Base-by-base conservation (phyloP, 2,888 invertebrate species). In the Stenurella melanura region DNA sequence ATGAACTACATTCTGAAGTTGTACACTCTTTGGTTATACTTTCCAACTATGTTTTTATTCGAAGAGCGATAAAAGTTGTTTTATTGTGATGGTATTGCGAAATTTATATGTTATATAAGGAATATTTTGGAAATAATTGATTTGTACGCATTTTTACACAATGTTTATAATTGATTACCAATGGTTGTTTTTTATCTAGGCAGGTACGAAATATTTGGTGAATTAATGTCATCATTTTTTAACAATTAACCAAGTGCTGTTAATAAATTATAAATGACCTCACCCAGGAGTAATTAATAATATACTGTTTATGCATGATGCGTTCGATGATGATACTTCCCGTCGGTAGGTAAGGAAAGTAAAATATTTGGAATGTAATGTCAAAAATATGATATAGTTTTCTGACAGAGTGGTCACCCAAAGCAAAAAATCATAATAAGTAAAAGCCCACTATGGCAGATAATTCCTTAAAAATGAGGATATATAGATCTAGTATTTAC, bases 61-160 rank as follows among this genome's bases (percentile, higher is more conserved):
- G 4, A 42, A 11, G 12, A 42, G 15, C 15, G 12, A 42, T 15
- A 15, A 15, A 42, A 26, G 21, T 42, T 12, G 42, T 50, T 15
- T 50, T 50, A 50, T n/a, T 7, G 7, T n/a, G n/a, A n/a, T 15
- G 42, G 12, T 42, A 12, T 42, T 42, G 2, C n/a, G 15, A 7
- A 50, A 50, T n/a, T 50, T n/a, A n/a, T 50, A 50, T 50, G n/a
- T 50, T 50, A 50, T 50, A 50, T 50, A 50, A 50, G n/a, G 50
- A 50, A 1, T 50, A 4, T 50, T 50, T 50, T 50, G 50, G 12
- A 50, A 50, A 50, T 50, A 50, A 50, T 50, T n/a, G 6, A 50
- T 50, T 50, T n/a, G 15, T n/a, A 50, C 50, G 50, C 50, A 50
- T 15, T 50, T 42, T 50, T 42, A 15, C 50, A 50, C 50, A 50